phyloP scores from a whole-genome alignment of 2,888 invertebrate genomes.

The Eurytoma californica region DNA sequence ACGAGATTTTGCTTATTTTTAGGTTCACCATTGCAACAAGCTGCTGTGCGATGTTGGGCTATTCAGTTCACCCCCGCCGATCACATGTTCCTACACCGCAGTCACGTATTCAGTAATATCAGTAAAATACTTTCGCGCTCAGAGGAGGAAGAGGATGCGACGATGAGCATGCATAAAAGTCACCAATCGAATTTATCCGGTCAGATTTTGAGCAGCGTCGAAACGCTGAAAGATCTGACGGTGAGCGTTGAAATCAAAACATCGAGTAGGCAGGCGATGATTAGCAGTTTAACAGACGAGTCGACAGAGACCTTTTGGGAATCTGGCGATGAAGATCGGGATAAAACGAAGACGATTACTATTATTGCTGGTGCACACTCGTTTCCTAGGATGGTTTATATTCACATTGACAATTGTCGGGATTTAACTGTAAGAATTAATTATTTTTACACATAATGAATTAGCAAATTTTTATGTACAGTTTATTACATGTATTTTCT shows the following conservation, averaged over 20 bases:
- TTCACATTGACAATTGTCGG: slow-evolving; percentile 96
- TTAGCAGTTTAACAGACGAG: slow-evolving; percentile 92
- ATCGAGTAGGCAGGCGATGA: slow-evolving; percentile 95
- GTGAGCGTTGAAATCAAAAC: slow-evolving; percentile 87
- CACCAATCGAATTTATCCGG: slow-evolving; percentile 75
- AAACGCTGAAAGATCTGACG: slow-evolving; percentile 86
- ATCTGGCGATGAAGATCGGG: slow-evolving; percentile 96
- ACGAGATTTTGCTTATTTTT: not conserved
- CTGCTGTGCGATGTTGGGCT: slow-evolving; percentile 96
- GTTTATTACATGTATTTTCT: not conserved
- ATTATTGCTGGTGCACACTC: slow-evolving; percentile 81
- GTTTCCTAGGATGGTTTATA: slow-evolving; percentile 85
- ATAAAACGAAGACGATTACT: slow-evolving; percentile 91
- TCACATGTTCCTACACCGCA: slow-evolving; percentile 92
- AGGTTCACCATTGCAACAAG: slow-evolving; percentile 88
- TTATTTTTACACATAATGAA: not conserved
- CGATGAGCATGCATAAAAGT: slow-evolving; percentile 79
- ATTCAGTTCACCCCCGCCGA: slow-evolving; percentile 92
- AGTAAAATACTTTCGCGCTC: slow-evolving; percentile 95
- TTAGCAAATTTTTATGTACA: not conserved
- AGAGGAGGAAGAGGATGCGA: slow-evolving; percentile 85
- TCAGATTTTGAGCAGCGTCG: slow-evolving; percentile 77
- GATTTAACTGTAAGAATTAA: slow-evolving; percentile 86
- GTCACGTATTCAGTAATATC: slow-evolving; percentile 96
- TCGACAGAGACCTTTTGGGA: slow-evolving; percentile 99